Evolutionary conservation across 1,140 invertebrate genomes (phyloP).

Genomic region (Xylocopa sonorina): DNA sequence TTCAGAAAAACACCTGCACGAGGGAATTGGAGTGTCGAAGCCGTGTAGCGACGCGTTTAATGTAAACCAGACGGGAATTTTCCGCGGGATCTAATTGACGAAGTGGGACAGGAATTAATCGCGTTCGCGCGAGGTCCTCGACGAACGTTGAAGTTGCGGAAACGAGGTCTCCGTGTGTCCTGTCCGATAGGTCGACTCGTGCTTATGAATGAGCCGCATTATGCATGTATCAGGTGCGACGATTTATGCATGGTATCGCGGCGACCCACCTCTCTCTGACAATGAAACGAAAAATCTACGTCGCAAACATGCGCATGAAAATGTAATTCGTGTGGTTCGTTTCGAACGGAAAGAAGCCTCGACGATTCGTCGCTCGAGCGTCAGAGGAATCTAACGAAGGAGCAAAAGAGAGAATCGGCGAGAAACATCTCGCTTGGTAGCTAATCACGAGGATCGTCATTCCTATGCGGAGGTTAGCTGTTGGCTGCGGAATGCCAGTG

Average conservation of each 20-base stretch:
- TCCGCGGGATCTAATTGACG: slow-evolving; percentile 14
- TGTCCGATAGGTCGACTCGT: background rate
- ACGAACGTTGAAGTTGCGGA: slow-evolving; percentile 15
- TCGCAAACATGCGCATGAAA: background rate
- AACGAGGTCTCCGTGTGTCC: background rate
- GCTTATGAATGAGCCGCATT: slow-evolving; percentile 32
- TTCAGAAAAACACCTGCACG: background rate
- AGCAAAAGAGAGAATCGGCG: background rate
- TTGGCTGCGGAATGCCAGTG: background rate
- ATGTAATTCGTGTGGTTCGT: no score
- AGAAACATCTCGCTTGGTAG: background rate
- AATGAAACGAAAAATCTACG: slow-evolving; percentile 14
- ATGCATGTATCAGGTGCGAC: slow-evolving; percentile 8
- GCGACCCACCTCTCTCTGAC: slow-evolving; percentile 8
- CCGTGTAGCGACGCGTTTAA: slow-evolving; percentile 26
- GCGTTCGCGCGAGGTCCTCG: background rate
- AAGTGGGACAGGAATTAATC: slow-evolving; percentile 19
- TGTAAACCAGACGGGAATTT: slow-evolving; percentile 17
- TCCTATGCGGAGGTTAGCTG: background rate
- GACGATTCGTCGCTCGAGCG: no score
- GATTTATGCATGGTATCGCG: background rate
- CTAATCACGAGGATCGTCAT: background rate
- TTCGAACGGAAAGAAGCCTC: no score
- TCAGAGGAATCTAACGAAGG: no score
- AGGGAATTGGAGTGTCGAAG: background rate